Percentiles rank a stretch among this genome's conserved stretches.
phyloP scores from a whole-genome alignment of 2,113 vertebrate genomes.

The Cricetomys ansorgei region DNA sequence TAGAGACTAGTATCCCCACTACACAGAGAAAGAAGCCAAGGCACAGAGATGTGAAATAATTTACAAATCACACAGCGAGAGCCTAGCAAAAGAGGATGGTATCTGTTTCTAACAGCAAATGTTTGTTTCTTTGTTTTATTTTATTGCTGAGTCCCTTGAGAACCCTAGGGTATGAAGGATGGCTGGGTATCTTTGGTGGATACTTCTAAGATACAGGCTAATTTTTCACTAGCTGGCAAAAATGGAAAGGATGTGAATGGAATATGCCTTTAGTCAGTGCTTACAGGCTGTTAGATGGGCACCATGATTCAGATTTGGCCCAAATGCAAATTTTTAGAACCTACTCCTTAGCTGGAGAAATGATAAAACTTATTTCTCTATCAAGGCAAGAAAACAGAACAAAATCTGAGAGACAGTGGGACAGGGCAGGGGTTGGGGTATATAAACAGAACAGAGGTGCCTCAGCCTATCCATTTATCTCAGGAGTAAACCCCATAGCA shows the following conservation, averaged over 20 bases:
- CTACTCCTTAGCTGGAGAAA: background rate
- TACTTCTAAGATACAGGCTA: background rate
- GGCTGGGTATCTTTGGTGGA: background rate
- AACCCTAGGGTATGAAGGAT: background rate
- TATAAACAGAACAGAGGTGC: background rate
- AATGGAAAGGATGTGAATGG: fast-evolving
- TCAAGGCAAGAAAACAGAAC: background rate
- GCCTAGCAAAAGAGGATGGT: background rate
- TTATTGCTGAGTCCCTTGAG: no score
- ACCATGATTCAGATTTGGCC: no score
- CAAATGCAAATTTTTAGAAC: background rate
- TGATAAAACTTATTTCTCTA: background rate
- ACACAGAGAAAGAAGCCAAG: background rate
- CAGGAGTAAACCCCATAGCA: background rate
- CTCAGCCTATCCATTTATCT: no score
- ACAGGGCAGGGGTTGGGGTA: background rate
- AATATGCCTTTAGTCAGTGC: background rate
- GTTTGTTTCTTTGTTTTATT: background rate
- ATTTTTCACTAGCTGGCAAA: background rate
- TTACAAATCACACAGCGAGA: background rate
- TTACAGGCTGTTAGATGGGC: background rate
- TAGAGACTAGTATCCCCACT: background rate
- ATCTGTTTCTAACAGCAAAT: background rate
- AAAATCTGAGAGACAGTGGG: background rate
- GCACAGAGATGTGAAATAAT: background rate